phyloP scores from a whole-genome alignment of 2,888 invertebrate species.

The Ernsta delagoae region DNA sequence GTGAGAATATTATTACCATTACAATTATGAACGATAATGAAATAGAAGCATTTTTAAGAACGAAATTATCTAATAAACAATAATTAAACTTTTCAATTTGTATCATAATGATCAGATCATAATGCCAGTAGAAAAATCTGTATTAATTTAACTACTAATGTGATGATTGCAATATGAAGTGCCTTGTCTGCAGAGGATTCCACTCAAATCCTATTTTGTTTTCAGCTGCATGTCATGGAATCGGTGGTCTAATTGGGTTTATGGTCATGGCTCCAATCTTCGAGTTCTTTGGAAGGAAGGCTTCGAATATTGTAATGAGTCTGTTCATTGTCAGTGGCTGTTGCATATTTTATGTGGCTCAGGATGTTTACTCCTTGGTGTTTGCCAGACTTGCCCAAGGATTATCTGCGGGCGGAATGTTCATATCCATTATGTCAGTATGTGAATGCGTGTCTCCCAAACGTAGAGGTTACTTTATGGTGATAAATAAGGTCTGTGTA shows the following conservation, averaged over 20 bases:
- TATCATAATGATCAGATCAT: too few relatives aligned
- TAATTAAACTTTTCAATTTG: too few relatives aligned
- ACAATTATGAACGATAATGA: too few relatives aligned
- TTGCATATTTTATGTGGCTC: conserved; percentile 48
- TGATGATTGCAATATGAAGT: too few relatives aligned
- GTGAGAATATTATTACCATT: too few relatives aligned
- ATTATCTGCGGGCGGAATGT: conserved; percentile 48
- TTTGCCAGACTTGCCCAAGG: conserved; percentile 54
- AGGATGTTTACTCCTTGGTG: conserved; percentile 45
- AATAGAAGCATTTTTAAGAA: too few relatives aligned
- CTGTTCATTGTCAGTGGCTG: conserved; percentile 47
- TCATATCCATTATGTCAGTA: conserved; percentile 48
- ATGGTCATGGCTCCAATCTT: conserved; percentile 50
- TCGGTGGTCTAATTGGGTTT: conserved; percentile 52
- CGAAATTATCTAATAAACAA: too few relatives aligned
- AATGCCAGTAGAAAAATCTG: too few relatives aligned
- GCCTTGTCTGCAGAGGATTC: too few relatives aligned
- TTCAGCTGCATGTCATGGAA: conserved; percentile 53
- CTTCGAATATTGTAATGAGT: conserved; percentile 44
- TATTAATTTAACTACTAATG: too few relatives aligned
- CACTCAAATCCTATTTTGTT: not conserved
- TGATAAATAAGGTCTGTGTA: conserved; percentile 47
- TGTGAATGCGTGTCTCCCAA: conserved; percentile 53
- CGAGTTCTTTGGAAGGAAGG: conserved; percentile 53
- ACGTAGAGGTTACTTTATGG: conserved; percentile 55